Evolutionary conservation across 2,888 invertebrate genomes (phyloP).

Genomic region (Lasiommata megera): DNA sequence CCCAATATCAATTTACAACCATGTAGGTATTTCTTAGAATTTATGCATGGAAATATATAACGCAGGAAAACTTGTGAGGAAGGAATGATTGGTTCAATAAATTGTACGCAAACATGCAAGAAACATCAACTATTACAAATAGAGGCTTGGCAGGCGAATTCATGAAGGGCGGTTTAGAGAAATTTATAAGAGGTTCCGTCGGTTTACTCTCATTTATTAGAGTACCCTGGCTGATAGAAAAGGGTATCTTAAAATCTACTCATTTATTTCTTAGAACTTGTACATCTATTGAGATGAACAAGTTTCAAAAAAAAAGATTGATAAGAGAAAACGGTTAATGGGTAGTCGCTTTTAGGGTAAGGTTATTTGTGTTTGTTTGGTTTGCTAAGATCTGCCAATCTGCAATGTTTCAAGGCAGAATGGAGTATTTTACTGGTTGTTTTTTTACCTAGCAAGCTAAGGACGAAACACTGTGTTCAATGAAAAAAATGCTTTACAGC

Average conservation of each 20-base stretch:
- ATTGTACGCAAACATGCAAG: conserved; percentile 64
- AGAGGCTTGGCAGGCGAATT: conserved; percentile 66
- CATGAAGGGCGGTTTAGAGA: conserved; percentile 66
- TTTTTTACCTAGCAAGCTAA: too few species aligned
- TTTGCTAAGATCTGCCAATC: too few species aligned
- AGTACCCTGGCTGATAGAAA: conserved; percentile 15
- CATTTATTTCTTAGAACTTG: conserved; percentile 6
- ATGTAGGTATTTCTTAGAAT: neutral
- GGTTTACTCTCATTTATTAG: conserved; percentile 47
- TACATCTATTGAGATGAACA: conserved; percentile 1
- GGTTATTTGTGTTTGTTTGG: too few species aligned
- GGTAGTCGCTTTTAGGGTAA: too few species aligned
- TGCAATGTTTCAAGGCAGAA: too few species aligned
- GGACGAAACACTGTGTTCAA: too few species aligned
- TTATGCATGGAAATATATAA: conserved; percentile 6
- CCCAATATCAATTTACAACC: neutral
- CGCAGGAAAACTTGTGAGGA: conserved; percentile 11
- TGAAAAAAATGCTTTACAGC: too few species aligned
- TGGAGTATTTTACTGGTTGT: too few species aligned
- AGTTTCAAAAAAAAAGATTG: too few species aligned
- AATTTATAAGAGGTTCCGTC: conserved; percentile 66
- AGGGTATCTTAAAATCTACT: conserved; percentile 11
- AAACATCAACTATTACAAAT: conserved; percentile 77
- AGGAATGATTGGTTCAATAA: conserved; percentile 54
- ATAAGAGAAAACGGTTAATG: neutral